Evolutionary conservation across 2,888 invertebrate species (phyloP), one percentile per base, ranked within the genome.

Genomic region (Lepidocyrtoides sp.): DNA sequence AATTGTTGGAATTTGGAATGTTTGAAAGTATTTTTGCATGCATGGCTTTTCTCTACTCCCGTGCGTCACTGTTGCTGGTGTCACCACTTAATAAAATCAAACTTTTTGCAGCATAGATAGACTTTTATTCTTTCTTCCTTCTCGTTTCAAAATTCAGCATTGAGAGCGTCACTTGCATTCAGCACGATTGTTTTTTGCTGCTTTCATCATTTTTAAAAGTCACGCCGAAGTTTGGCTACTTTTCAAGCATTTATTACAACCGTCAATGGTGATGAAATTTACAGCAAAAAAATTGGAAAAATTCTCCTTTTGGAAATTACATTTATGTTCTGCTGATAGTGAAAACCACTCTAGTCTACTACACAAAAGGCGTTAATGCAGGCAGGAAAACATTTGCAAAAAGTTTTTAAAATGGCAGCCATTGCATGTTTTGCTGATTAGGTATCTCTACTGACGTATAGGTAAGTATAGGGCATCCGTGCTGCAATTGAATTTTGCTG

Each of bases 381-480:
- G 54, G 32, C 57, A 79, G 77, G 51, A 41, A 84, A 69, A 79
- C 48, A 51, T 51, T 84, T 48, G 84, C 69, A 54, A 51, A 84
- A 63, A 23, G 44, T 12, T 66, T 4, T 5, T 36, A 77, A 77
- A 77, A 87, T 69, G 66, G 44, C 63, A 57, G 8, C 44, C 36
- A 66, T 88, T 88, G 81, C 81, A 81, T 81, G 66, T 69, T 87
- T 36, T 17, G 48, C 20, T 44, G 48, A 54, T 29, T 77, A 51
- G 7, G 17, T 3, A 26, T 17, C 14, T 23, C 14, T n/a, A n/a
- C n/a, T n/a, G n/a, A n/a, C n/a, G n/a, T n/a, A n/a, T n/a, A n/a
- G n/a, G n/a, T n/a, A n/a, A n/a, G 23, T 17, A n/a, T 51, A 54
- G 14, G 12, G 10, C 23, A 77, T 51, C 51, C 51, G n/a, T n/a